phyloP scores from a whole-genome alignment of 2,888 invertebrate species.

The Oeneis ivallda region DNA sequence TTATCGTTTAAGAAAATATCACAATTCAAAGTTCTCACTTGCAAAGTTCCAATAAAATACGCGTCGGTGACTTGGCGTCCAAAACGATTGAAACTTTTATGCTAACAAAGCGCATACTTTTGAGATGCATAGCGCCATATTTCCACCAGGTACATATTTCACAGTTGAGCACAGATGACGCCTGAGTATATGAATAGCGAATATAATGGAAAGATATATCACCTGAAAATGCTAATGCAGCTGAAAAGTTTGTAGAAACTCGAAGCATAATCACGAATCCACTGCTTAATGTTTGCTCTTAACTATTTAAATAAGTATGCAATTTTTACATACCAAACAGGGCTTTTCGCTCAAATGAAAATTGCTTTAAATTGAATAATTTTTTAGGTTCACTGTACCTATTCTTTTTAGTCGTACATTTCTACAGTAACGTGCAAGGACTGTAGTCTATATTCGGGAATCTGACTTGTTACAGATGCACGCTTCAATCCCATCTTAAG shows the following conservation, averaged over 20 bases:
- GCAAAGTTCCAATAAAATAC: slow-evolving; percentile 12
- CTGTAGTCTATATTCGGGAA: slow-evolving; percentile 30
- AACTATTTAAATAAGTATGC: slow-evolving; percentile 44
- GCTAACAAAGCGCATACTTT: slow-evolving; percentile 31
- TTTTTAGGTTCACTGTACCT: background rate
- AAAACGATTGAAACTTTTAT: slow-evolving; percentile 28
- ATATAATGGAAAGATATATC: slow-evolving; percentile 43
- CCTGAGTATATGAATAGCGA: slow-evolving; percentile 34
- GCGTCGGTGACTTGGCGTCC: slow-evolving; percentile 12
- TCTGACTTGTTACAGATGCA: slow-evolving; percentile 37
- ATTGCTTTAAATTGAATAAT: slow-evolving; percentile 11
- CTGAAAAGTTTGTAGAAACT: slow-evolving; percentile 43
- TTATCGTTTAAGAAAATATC: slow-evolving; percentile 9
- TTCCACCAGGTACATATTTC: slow-evolving; percentile 30
- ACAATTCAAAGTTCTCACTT: slow-evolving; percentile 10
- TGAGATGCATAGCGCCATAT: slow-evolving; percentile 34
- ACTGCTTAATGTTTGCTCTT: slow-evolving; percentile 43
- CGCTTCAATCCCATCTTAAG: slow-evolving; percentile 37
- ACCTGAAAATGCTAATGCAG: slow-evolving; percentile 44
- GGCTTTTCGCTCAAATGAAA: slow-evolving; percentile 21
- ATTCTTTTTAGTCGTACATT: background rate
- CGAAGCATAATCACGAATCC: slow-evolving; percentile 41
- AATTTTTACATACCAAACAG: slow-evolving; percentile 36
- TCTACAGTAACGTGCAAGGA: slow-evolving; percentile 20
- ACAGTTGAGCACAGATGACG: slow-evolving; percentile 39